Evolutionary conservation across 2,113 vertebrate species (phyloP).

Genomic region (Phyllopteryx taeniolatus): DNA sequence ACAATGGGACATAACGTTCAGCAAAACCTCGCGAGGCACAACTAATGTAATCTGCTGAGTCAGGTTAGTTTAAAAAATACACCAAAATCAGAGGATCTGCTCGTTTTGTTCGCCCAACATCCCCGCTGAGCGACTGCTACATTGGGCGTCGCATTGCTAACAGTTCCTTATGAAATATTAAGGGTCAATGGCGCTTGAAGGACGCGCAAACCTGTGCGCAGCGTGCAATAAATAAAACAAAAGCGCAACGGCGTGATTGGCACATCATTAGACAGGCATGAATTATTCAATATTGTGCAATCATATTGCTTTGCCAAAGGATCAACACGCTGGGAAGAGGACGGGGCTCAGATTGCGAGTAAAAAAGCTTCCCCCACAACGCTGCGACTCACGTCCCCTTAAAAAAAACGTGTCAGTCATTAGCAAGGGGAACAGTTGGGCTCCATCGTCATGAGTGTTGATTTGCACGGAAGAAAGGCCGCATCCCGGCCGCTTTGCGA

Average conservation of each 20-base stretch:
- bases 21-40: neutral
- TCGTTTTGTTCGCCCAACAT: constrained; percentile 37
- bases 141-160: constrained; percentile 51
- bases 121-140: constrained; percentile 43
- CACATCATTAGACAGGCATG: constrained; percentile 69
- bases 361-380: constrained; percentile 57
- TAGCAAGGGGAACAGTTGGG: constrained; percentile 32
- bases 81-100: neutral
- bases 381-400: constrained; percentile 19
- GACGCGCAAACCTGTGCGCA: constrained; percentile 52
- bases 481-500: constrained; percentile 49
- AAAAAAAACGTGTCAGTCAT: constrained; percentile 58
- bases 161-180: constrained; percentile 66
- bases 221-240: constrained; percentile 67
- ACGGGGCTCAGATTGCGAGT: constrained; percentile 59
- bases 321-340: constrained; percentile 60
- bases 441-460: constrained; percentile 43
- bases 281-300: constrained; percentile 70
- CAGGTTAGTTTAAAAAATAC: neutral
- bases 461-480: constrained; percentile 56
- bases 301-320: constrained; percentile 61
- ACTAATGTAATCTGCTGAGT: neutral
- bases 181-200: constrained; percentile 53
- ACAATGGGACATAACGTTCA: neutral
- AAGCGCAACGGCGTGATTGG: constrained; percentile 61